phyloP scores from a whole-genome alignment of 2,113 vertebrate genomes.

The Ochotona princeps region DNA sequence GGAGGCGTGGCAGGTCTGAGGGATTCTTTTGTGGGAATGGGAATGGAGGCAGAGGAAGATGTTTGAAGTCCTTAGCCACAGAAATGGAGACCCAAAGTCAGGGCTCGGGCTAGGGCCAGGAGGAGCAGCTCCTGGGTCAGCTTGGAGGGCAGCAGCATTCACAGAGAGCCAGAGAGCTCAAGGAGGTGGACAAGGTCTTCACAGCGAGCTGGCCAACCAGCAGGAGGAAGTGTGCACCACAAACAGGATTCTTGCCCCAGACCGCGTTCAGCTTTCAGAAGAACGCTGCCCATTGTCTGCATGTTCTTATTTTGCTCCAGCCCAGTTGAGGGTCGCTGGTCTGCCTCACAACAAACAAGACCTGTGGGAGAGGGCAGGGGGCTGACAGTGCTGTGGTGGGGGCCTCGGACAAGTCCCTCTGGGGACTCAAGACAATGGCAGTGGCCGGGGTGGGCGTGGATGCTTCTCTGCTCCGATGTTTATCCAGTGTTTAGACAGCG shows the following conservation, averaged over 20 bases:
- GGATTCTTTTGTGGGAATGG: not conserved
- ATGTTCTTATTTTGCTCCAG: constrained; percentile 49
- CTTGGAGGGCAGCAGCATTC: too few species aligned
- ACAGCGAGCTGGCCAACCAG: too few species aligned
- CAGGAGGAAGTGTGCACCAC: too few species aligned
- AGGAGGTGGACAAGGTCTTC: too few species aligned
- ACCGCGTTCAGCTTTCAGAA: not conserved
- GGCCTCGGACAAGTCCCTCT: constrained; percentile 38
- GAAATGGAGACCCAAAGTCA: not conserved
- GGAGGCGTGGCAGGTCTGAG: not conserved
- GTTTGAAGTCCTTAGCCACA: not conserved
- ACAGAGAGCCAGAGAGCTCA: too few species aligned
- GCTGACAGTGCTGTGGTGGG: not conserved
- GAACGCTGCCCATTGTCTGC: not conserved
- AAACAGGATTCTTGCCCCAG: too few species aligned
- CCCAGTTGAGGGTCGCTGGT: not conserved
- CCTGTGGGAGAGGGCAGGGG: not conserved
- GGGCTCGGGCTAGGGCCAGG: too few species aligned
- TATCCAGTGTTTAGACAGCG: not conserved
- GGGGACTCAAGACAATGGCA: constrained; percentile 49
- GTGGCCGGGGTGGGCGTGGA: not conserved
- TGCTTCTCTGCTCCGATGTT: constrained; percentile 4
- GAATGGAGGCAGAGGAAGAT: not conserved
- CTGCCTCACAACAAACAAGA: constrained; percentile 56
- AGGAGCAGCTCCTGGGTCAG: too few species aligned